Evolutionary conservation across 2,113 vertebrate species (phyloP).

Genomic region (Lipophrys pholis): DNA sequence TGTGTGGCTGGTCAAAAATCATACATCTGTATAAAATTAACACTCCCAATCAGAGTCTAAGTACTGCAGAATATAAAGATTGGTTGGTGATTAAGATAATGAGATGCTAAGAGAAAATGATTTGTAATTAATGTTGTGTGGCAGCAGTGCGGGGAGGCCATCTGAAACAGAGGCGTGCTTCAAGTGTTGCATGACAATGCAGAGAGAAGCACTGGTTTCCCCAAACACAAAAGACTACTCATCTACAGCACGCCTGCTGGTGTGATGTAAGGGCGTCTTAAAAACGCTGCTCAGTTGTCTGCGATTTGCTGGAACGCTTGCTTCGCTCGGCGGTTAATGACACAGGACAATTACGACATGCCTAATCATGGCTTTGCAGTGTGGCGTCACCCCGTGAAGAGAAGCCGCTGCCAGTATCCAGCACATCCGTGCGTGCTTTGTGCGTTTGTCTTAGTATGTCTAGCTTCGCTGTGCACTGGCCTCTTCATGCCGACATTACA

Average conservation of each 20-base stretch:
- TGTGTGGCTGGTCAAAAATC: too few relatives aligned
- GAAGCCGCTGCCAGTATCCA: slow-evolving; percentile 12
- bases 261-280: slow-evolving; percentile 32
- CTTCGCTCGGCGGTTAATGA: slow-evolving; percentile 44
- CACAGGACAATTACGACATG: slow-evolving; percentile 33
- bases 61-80: slow-evolving; percentile 9
- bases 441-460: slow-evolving; percentile 18
- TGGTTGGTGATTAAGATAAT: slow-evolving; percentile 22
- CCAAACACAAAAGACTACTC: slow-evolving; percentile 58
- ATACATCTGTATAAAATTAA: background rate
- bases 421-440: slow-evolving; percentile 25
- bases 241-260: slow-evolving; percentile 36
- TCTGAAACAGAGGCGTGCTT: slow-evolving; percentile 29
- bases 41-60: slow-evolving; percentile 12
- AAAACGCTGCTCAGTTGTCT: slow-evolving; percentile 44
- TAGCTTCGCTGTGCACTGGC: slow-evolving; percentile 11
- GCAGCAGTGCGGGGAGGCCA: slow-evolving; percentile 6
- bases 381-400: slow-evolving; percentile 11
- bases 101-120: slow-evolving; percentile 27
- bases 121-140: slow-evolving; percentile 33
- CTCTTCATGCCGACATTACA: slow-evolving; percentile 48
- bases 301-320: slow-evolving; percentile 19
- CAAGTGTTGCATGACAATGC: slow-evolving; percentile 24
- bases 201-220: slow-evolving; percentile 60
- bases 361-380: slow-evolving; percentile 32